phyloP scores from a whole-genome alignment of 1,140 invertebrate genomes.

The Polypedilum pembai region DNA sequence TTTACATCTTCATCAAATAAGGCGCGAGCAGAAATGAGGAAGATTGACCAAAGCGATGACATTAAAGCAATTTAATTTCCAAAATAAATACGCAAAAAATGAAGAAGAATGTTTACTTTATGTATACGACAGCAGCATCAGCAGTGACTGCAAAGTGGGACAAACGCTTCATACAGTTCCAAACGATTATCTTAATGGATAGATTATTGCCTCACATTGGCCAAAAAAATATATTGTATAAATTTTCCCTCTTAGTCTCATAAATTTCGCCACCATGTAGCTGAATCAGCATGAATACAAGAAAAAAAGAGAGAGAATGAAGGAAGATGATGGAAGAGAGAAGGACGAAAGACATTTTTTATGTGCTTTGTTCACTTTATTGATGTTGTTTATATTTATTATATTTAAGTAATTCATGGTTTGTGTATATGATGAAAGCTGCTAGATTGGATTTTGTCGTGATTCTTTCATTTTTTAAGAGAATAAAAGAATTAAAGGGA shows the following conservation, averaged over 20 bases:
- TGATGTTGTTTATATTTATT: no score
- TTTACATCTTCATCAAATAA: slow-evolving; percentile 3
- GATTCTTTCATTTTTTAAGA: no score
- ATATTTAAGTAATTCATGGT: no score
- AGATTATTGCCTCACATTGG: slow-evolving; percentile 25
- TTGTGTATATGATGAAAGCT: no score
- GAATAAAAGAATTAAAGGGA: no score
- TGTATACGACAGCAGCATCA: not conserved
- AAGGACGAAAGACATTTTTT: not conserved
- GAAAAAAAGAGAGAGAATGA: not conserved
- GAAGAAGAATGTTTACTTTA: not conserved
- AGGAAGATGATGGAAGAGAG: not conserved
- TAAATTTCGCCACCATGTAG: slow-evolving; percentile 14
- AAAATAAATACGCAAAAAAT: no score
- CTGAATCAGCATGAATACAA: not conserved
- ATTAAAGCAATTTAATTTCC: not conserved
- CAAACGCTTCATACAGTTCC: not conserved
- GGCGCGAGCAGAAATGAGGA: not conserved
- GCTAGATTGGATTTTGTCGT: no score
- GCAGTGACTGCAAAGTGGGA: not conserved
- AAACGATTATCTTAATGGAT: slow-evolving; percentile 24
- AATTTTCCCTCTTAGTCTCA: not conserved
- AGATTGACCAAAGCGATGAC: not conserved
- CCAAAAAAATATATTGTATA: not conserved
- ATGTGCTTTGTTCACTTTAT: no score